Percentiles rank a stretch among this genome's conserved stretches.
Conservation (phyloP, 2,797 vertebrate genomes). For the Carduelis carduelis region DNA sequence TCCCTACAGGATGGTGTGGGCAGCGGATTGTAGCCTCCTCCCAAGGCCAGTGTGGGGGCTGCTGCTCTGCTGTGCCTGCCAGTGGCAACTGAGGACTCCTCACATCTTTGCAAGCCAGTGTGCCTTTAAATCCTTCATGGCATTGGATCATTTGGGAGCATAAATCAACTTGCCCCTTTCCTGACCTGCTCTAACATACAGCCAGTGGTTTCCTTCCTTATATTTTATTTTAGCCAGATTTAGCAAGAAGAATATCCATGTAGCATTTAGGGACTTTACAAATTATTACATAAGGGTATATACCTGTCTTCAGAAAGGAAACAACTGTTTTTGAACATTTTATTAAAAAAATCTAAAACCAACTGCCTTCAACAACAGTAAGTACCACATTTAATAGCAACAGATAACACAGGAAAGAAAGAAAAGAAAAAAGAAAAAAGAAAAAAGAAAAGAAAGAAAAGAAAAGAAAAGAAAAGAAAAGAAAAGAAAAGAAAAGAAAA, state of each 20-base stretch:
- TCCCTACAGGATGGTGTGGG: fast-evolving
- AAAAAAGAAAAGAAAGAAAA: no score
- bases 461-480: neutral
- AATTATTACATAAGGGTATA: neutral
- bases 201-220: neutral
- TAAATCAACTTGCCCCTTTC: conserved; percentile 46
- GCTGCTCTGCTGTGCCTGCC: neutral
- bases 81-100: neutral
- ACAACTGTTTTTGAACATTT: neutral
- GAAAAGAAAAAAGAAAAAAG: no score
- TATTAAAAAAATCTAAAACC: neutral
- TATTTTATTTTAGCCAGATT: neutral
- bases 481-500: neutral
- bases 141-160: conserved; percentile 1
- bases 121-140: neutral
- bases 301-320: neutral
- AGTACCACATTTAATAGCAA: neutral
- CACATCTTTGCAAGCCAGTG: neutral
- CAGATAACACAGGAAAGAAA: neutral
- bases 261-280: neutral
- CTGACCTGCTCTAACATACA: conserved; percentile 20
- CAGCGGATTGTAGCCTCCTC: neutral
- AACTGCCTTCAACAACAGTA: neutral
- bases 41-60: fast-evolving
- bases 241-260: neutral